Conservation (phyloP, 2,797 vertebrate genomes). For the Buceros bicornis region DNA sequence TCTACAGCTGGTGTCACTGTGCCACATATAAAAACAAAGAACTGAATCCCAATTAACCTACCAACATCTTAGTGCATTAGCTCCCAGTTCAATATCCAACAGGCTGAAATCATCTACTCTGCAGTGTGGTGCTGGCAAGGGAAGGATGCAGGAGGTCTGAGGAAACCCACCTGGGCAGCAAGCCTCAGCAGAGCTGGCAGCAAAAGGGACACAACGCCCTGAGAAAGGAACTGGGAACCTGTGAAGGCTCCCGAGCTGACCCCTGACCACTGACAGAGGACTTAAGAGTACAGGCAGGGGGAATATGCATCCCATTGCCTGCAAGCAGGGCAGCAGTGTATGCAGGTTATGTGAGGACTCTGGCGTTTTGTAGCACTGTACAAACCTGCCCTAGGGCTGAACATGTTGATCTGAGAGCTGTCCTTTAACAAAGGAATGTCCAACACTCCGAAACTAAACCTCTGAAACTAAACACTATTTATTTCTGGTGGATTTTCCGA, state of each 20-base stretch:
- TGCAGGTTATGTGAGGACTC: fast-evolving
- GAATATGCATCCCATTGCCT: fast-evolving
- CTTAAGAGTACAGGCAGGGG: fast-evolving
- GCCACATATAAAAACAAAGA: fast-evolving
- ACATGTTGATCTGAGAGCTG: fast-evolving
- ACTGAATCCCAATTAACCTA: background rate
- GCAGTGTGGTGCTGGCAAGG: fast-evolving
- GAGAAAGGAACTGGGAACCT: background rate
- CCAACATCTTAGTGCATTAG: fast-evolving
- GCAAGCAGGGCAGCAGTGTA: fast-evolving
- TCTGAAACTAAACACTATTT: background rate
- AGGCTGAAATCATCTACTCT: background rate
- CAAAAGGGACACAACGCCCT: fast-evolving
- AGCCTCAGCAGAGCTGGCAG: background rate
- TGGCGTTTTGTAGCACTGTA: fast-evolving
- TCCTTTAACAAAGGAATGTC: background rate
- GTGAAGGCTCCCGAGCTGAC: fast-evolving
- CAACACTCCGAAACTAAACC: background rate
- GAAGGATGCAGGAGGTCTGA: fast-evolving
- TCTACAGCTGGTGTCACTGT: fast-evolving
- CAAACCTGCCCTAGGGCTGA: background rate
- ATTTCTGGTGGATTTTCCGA: background rate
- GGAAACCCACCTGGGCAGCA: fast-evolving
- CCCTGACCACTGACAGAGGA: background rate
- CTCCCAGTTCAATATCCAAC: background rate